Evolutionary conservation across 2,888 invertebrate species (phyloP).

Genomic region (Nezara viridula): DNA sequence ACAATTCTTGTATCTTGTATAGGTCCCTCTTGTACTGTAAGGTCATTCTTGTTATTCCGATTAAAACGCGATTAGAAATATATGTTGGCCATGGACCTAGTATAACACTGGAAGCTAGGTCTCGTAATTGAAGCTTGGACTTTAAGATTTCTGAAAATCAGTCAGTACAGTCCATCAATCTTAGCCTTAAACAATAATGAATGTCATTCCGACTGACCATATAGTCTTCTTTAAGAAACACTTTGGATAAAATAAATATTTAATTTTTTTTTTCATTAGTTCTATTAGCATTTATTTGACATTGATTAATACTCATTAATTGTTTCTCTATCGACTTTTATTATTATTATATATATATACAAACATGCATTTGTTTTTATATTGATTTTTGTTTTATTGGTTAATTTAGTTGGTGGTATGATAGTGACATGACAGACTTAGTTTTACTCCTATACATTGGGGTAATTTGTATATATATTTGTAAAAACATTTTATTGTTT

Average conservation of each 20-base stretch:
- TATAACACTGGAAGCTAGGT: no score
- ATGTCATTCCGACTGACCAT: no score
- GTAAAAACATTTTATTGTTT: constrained; percentile 38
- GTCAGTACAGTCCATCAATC: no score
- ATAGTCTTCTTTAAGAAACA: background rate
- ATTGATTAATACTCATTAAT: constrained; percentile 7
- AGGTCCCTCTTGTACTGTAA: no score
- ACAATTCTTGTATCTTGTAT: no score
- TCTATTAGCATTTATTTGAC: background rate
- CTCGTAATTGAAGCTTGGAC: no score
- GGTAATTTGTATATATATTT: constrained; percentile 21
- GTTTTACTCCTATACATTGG: background rate
- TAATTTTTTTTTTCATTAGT: background rate
- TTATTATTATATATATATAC: background rate
- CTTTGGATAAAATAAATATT: background rate
- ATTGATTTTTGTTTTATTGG: background rate
- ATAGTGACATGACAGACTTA: background rate
- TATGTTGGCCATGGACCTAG: no score
- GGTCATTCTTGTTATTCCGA: no score
- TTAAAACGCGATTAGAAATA: no score
- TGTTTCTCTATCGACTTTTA: background rate
- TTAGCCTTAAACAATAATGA: no score
- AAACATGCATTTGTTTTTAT: background rate
- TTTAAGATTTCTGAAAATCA: no score
- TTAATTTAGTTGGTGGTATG: background rate